Conservation (phyloP, 1,140 invertebrate genomes). For the Brachionus angularis region DNA sequence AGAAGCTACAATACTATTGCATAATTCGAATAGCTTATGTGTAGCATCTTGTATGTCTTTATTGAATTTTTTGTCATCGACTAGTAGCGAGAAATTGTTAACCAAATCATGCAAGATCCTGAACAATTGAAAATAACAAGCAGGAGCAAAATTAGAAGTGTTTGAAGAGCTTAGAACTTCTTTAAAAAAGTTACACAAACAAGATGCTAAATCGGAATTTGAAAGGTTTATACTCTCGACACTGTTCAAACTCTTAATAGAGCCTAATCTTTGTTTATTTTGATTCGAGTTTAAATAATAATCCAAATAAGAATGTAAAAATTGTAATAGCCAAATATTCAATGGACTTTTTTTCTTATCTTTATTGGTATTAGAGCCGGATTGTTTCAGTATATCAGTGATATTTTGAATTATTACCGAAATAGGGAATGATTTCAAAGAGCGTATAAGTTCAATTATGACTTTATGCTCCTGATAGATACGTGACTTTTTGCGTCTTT, state of each 20-base stretch:
- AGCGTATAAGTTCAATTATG: slow-evolving; percentile 22
- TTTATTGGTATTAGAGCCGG: not conserved
- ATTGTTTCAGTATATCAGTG: slow-evolving; percentile 21
- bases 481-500: slow-evolving; percentile 18
- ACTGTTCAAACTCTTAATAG: too few species aligned
- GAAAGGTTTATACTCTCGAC: not conserved
- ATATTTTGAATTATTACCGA: slow-evolving; percentile 31
- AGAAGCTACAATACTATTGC: slow-evolving; percentile 78
- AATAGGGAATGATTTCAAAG: slow-evolving; percentile 20
- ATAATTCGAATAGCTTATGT: slow-evolving; percentile 72
- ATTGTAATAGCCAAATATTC: slow-evolving; percentile 30
- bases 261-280: not conserved
- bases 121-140: slow-evolving; percentile 73
- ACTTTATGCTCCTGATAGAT: slow-evolving; percentile 33
- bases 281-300: not conserved
- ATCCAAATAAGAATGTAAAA: slow-evolving; percentile 40
- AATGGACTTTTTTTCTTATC: slow-evolving; percentile 43
- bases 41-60: slow-evolving; percentile 69
- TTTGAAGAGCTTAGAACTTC: slow-evolving; percentile 37
- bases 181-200: slow-evolving; percentile 36
- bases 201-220: slow-evolving; percentile 11
- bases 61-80: slow-evolving; percentile 74
- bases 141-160: slow-evolving; percentile 64
- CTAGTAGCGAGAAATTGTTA: slow-evolving; percentile 8
- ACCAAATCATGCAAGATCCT: slow-evolving; percentile 18